Evolutionary conservation across 2,888 invertebrate genomes (phyloP).

Genomic region (Scrobipalpa atriplicella): DNA sequence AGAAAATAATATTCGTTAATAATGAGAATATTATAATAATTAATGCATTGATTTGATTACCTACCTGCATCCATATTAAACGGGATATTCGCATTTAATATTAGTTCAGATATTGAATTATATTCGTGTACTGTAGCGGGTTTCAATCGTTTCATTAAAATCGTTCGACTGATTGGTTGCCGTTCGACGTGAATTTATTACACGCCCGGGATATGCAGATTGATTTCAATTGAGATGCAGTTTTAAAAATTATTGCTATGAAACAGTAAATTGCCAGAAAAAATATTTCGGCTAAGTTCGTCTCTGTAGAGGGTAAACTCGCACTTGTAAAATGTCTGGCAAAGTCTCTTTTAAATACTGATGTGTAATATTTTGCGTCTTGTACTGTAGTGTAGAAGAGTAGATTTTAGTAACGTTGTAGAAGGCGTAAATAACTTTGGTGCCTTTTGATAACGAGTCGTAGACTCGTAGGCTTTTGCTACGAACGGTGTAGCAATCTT

Average conservation of each 20-base stretch:
- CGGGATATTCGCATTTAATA: background rate
- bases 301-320: too few relatives aligned
- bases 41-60: too few relatives aligned
- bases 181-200: conserved; percentile 2
- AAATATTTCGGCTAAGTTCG: too few relatives aligned
- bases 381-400: too few relatives aligned
- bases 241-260: background rate
- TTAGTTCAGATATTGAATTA: conserved; percentile 1
- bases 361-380: too few relatives aligned
- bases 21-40: too few relatives aligned
- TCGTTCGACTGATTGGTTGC: conserved; percentile 11
- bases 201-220: background rate
- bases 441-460: background rate
- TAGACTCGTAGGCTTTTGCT: background rate
- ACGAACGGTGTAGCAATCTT: background rate
- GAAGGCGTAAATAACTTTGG: too few relatives aligned
- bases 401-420: too few relatives aligned
- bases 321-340: too few relatives aligned
- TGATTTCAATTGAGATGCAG: background rate
- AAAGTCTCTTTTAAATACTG: too few relatives aligned
- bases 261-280: too few relatives aligned
- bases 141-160: conserved; percentile 11
- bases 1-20: too few relatives aligned
- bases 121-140: background rate
- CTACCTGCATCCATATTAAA: background rate